phyloP scores from a whole-genome alignment of 2,797 vertebrate species.

The Brachyalestes nurse region DNA sequence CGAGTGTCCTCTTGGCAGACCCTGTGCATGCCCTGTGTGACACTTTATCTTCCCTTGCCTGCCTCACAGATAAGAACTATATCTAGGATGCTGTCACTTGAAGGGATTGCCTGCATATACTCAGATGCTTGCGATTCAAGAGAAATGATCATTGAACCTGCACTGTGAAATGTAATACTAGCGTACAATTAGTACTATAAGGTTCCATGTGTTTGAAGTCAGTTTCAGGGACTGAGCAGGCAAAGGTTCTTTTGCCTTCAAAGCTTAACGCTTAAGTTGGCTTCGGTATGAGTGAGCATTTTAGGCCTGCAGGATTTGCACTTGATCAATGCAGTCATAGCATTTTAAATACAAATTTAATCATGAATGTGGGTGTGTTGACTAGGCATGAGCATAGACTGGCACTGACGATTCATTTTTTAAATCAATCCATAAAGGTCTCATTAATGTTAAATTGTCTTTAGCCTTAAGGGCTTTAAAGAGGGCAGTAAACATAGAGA shows the following conservation, averaged over 20 bases:
- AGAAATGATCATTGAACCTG: background rate
- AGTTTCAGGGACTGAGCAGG: background rate
- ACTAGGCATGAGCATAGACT: background rate
- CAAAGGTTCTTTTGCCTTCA: background rate
- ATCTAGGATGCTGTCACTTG: slow-evolving; percentile 14
- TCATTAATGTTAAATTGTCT: background rate
- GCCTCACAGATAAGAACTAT: slow-evolving; percentile 12
- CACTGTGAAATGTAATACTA: background rate
- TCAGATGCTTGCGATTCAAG: background rate
- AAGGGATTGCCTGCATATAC: slow-evolving; percentile 1
- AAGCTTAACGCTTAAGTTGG: background rate
- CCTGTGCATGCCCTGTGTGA: background rate
- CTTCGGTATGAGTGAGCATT: background rate
- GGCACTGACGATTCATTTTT: background rate
- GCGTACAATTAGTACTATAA: background rate
- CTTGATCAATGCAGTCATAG: background rate
- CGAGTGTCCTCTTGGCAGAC: background rate
- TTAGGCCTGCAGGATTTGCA: background rate
- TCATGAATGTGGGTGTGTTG: background rate
- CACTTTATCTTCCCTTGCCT: slow-evolving; percentile 14
- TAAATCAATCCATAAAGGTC: background rate
- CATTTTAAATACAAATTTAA: background rate
- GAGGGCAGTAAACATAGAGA: background rate
- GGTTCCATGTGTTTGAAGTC: background rate
- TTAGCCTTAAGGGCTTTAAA: background rate